Conservation (phyloP, 2,888 invertebrate genomes). For the Perithous albicinctus region DNA sequence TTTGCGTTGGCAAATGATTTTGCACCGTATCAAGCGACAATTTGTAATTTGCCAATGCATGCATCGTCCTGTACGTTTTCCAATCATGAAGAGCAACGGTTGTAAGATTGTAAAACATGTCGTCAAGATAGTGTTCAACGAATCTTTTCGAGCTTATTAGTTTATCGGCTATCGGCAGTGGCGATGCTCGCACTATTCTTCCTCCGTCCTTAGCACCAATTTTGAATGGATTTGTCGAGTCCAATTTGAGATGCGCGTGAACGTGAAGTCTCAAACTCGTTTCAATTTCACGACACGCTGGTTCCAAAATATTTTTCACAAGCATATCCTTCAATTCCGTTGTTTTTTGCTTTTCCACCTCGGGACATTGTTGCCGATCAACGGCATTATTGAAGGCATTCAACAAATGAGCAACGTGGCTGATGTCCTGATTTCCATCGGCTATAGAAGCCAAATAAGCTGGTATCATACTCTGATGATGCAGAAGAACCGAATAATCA, state of each 20-base stretch:
- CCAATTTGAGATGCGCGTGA: slow-evolving; percentile 94
- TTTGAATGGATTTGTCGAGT: slow-evolving; percentile 90
- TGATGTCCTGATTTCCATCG: slow-evolving; percentile 77
- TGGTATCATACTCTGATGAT: slow-evolving; percentile 82
- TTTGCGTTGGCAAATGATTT: slow-evolving; percentile 97
- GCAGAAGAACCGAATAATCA: slow-evolving; percentile 81
- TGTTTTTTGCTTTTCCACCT: slow-evolving; percentile 68
- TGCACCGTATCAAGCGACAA: slow-evolving; percentile 93
- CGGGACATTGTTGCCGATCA: slow-evolving; percentile 71
- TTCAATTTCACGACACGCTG: slow-evolving; percentile 95
- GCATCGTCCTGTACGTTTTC: slow-evolving; percentile 99
- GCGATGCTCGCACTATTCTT: slow-evolving; percentile 82
- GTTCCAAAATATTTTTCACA: slow-evolving; percentile 88
- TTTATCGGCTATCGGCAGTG: slow-evolving; percentile 73
- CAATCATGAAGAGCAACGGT: slow-evolving; percentile 99
- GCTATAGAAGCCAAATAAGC: slow-evolving; percentile 79
- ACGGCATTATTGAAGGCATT: slow-evolving; percentile 80
- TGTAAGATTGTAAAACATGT: slow-evolving; percentile 98
- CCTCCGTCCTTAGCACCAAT: slow-evolving; percentile 88
- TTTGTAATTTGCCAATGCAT: slow-evolving; percentile 94
- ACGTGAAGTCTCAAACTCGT: slow-evolving; percentile 96
- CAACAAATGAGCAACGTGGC: slow-evolving; percentile 79
- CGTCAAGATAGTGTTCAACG: slow-evolving; percentile 96
- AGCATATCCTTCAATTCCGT: slow-evolving; percentile 84
- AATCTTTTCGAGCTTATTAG: slow-evolving; percentile 81